Conservation (phyloP, 2,113 vertebrate species). For the Carlito syrichta region DNA sequence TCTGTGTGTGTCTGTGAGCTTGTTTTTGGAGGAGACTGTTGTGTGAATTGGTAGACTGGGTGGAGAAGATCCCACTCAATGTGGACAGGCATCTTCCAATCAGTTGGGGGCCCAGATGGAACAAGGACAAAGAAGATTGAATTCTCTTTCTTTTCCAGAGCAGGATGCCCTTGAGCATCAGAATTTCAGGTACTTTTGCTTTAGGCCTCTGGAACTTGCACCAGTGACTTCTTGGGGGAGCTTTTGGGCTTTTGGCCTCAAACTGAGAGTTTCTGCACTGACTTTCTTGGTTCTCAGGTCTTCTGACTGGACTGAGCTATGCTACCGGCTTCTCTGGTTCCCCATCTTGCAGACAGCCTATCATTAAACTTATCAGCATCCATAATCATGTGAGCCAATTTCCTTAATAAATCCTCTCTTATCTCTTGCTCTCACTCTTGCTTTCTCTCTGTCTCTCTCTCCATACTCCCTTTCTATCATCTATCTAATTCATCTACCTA, state of each 20-base stretch:
- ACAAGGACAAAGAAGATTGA: neutral
- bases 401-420: neutral
- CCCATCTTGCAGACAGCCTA: neutral
- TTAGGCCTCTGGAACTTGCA: neutral
- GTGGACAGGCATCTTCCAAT: neutral
- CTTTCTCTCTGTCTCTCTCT: too few species aligned
- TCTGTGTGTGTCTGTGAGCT: neutral
- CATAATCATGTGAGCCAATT: neutral
- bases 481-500: neutral
- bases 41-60: neutral
- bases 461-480: too few species aligned
- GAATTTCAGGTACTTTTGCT: neutral
- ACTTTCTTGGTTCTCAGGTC: neutral
- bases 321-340: neutral
- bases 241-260: neutral
- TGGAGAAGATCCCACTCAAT: neutral
- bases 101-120: neutral
- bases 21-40: neutral
- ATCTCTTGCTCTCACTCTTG: too few species aligned
- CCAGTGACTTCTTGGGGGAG: neutral
- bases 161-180: neutral
- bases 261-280: neutral
- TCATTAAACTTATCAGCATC: neutral
- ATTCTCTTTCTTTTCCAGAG: neutral
- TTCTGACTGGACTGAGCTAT: neutral